Evolutionary conservation across 2,888 invertebrate species (phyloP).

Genomic region (Lasius fuliginosus): DNA sequence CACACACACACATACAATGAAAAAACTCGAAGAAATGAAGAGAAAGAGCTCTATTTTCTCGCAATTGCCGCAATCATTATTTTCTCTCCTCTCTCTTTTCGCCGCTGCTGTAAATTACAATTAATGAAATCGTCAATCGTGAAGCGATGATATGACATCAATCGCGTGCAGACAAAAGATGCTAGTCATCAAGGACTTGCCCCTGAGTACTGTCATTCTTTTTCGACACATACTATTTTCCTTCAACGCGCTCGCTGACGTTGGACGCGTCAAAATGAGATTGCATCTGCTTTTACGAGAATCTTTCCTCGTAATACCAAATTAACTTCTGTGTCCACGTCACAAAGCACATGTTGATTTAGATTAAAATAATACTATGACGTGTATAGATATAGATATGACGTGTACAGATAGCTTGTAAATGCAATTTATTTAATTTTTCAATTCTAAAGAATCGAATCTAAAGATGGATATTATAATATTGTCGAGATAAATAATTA

Average conservation of each 20-base stretch:
- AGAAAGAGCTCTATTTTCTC: slow-evolving; percentile 39
- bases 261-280: not conserved
- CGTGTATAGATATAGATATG: not conserved
- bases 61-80: slow-evolving; percentile 68
- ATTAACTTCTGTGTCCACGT: not conserved
- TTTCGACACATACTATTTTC: slow-evolving; percentile 24
- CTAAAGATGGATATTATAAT: not conserved
- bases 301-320: not conserved
- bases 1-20: not conserved
- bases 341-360: slow-evolving; percentile 7
- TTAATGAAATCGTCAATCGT: slow-evolving; percentile 74
- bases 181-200: slow-evolving; percentile 74
- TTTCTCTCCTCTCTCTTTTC: slow-evolving; percentile 64
- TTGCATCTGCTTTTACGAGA: slow-evolving; percentile 1
- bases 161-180: slow-evolving; percentile 74
- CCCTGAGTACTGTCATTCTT: slow-evolving; percentile 57
- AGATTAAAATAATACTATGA: slow-evolving; percentile 19
- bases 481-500: not conserved
- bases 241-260: not conserved
- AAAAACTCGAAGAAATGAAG: slow-evolving; percentile 21
- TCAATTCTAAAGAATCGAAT: not conserved
- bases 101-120: slow-evolving; percentile 67
- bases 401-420: not conserved
- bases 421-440: not conserved
- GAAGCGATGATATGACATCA: slow-evolving; percentile 75